Evolutionary conservation across 2,113 vertebrate species (phyloP), one percentile per base, ranked within the genome.

Genomic region (Chamaetylas fuelleborni): DNA sequence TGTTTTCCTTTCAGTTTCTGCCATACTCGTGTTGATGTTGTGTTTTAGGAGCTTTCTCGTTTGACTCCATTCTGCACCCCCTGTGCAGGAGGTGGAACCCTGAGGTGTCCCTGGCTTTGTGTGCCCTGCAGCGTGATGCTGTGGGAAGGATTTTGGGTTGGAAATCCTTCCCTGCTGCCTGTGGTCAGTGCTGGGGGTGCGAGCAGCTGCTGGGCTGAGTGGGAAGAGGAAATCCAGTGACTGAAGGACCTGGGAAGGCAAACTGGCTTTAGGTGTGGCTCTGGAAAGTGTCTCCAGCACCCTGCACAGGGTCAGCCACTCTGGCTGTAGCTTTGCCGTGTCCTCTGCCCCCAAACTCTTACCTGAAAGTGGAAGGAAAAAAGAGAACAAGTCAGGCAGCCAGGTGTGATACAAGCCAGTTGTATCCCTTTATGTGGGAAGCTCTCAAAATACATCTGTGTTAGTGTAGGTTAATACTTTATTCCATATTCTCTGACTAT

Each of bases 181-280:
- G 28, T 25, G 4, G 11, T 54, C 4, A n/a, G 81, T 0, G 0
- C 4, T 8, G 16, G 6, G 47, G 13, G 23, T 4, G 0, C 0
- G 48, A 67, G 12, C 65, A n/a, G 66, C 69, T 11, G 62, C 1
- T 1, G 36, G 73, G 57, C 42, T 14, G 0, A 3, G 31, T 24
- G 58, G n/a, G 60, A 33, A 11, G 80, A 62, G 65, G 45, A 51
- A 36, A 26, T 26, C 11, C 12, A 56, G 4, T 12, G 28, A 6
- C 23, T 62, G 74, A 58, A 26, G 5, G 26, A 0, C 23, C 33
- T 3, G 16, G 66, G 64, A 18, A 64, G 26, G 24, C 6, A 22
- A 29, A 8, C 20, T 64, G 81, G 34, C 19, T 72, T 24, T 10
- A 5, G 14, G 26, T 5, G 6, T 9, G 29, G 17, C 50, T 29